These are phyloP conservation scores for Drosophila cognata DNA, from an alignment of 2,888 invertebrate species.

Conservation along the genomic window DNA sequence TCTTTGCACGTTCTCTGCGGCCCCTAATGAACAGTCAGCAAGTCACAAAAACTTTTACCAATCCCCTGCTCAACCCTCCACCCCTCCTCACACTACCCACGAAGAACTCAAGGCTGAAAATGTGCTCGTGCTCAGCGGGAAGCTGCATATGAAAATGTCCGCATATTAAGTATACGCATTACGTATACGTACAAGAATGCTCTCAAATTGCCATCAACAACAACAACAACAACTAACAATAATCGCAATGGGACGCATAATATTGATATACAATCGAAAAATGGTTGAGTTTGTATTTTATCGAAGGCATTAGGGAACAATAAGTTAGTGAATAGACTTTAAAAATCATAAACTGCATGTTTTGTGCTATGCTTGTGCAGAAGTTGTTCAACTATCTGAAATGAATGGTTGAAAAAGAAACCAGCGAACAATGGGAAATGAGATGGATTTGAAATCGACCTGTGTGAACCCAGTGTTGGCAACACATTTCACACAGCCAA, in stretches of 20 bases:
- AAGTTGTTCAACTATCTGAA: constrained; percentile 4
- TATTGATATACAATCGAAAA: constrained; percentile 22
- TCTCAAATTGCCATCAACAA: constrained; percentile 46
- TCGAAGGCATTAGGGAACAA: constrained; percentile 33
- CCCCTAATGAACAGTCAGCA: constrained; percentile 60
- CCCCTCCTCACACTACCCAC: not conserved
- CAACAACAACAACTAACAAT: not conserved
- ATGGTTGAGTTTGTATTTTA: constrained; percentile 16
- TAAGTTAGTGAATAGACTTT: constrained; percentile 22
- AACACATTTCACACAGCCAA: constrained; percentile 32
- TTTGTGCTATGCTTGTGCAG: not conserved
- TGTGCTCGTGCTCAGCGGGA: constrained; percentile 47
- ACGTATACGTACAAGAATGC: constrained; percentile 37
- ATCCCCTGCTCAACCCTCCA: not conserved
- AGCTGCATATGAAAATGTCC: constrained; percentile 42
- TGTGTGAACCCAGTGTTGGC: constrained; percentile 6
- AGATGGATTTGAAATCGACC: constrained; percentile 31
- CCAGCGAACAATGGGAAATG: constrained; percentile 5
- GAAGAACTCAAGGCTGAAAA: constrained; percentile 24
- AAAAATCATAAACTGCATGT: constrained; percentile 5
- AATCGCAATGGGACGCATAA: constrained; percentile 49
- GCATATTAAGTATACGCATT: constrained; percentile 59
- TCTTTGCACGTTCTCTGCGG: constrained; percentile 49
- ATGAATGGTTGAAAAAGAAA: not conserved
- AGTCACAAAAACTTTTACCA: constrained; percentile 53